Percentiles rank a stretch among this genome's conserved stretches.
Evolutionary conservation across 2,888 invertebrate genomes (phyloP).

Genomic region (Lasioglossum leucozonium): DNA sequence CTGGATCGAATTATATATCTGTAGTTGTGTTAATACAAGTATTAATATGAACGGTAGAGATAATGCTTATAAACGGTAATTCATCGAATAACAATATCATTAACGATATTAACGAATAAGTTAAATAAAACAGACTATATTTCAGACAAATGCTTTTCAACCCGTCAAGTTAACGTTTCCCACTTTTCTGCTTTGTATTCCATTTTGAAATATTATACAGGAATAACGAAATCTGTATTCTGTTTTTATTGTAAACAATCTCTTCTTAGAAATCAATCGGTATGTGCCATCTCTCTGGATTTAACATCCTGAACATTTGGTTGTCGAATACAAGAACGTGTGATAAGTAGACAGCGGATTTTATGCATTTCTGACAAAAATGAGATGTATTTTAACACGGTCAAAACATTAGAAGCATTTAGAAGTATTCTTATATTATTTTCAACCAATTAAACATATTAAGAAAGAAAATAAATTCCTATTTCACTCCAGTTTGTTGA

Average conservation of each 20-base stretch:
- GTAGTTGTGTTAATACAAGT: slow-evolving; percentile 23
- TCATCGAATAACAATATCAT: slow-evolving; percentile 5
- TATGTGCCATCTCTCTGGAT: slow-evolving; percentile 17
- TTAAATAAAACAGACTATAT: slow-evolving; percentile 24
- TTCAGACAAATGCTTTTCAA: slow-evolving; percentile 20
- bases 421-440: no score
- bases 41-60: slow-evolving; percentile 19
- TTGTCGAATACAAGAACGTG: slow-evolving; percentile 37
- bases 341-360: background rate
- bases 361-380: no score
- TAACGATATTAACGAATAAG: slow-evolving; percentile 36
- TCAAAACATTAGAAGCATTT: no score
- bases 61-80: slow-evolving; percentile 34
- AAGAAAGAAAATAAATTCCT: no score
- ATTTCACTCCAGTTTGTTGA: no score
- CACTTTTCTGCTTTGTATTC: background rate
- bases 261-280: slow-evolving; percentile 29
- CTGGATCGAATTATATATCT: background rate
- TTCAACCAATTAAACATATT: no score
- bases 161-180: background rate
- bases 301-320: slow-evolving; percentile 61
- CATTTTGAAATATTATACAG: background rate
- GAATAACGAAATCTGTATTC: background rate
- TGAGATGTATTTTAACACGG: no score
- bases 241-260: slow-evolving; percentile 13